Evolutionary conservation across 2,113 vertebrate species (phyloP).

Genomic region (Sylvilagus bachmani): DNA sequence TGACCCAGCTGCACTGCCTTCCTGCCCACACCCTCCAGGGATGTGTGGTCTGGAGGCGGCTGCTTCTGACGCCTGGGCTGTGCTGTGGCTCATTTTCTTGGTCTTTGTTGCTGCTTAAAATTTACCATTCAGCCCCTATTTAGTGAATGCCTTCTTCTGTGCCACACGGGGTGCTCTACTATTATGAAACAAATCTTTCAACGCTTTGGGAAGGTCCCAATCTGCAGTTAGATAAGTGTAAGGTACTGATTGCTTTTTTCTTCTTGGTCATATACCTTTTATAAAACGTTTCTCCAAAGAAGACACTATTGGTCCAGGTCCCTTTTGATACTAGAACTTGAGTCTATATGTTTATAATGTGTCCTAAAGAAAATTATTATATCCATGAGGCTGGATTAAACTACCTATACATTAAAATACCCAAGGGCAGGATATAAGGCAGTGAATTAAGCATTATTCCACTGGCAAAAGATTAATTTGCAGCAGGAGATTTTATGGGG

Average conservation of each 20-base stretch:
- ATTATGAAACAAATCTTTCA: neutral
- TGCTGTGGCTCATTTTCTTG: neutral
- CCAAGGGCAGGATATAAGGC: neutral
- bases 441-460: conserved; percentile 17
- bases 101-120: neutral
- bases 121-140: neutral
- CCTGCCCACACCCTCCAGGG: neutral
- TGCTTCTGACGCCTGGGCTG: neutral
- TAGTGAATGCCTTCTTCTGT: neutral
- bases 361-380: neutral
- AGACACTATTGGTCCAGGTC: neutral
- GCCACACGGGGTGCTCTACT: neutral
- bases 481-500: neutral
- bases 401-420: neutral
- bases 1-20: neutral
- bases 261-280: neutral
- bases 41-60: neutral
- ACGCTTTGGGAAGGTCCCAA: neutral
- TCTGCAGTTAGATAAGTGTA: neutral
- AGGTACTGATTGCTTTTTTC: neutral
- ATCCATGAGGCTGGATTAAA: neutral
- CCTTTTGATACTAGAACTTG: neutral
- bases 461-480: neutral
- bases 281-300: neutral
- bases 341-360: neutral